Evolutionary conservation across 2,797 vertebrate genomes (phyloP), one percentile per base, ranked within the genome.

Genomic region (Enteromius afrohamiltoni): DNA sequence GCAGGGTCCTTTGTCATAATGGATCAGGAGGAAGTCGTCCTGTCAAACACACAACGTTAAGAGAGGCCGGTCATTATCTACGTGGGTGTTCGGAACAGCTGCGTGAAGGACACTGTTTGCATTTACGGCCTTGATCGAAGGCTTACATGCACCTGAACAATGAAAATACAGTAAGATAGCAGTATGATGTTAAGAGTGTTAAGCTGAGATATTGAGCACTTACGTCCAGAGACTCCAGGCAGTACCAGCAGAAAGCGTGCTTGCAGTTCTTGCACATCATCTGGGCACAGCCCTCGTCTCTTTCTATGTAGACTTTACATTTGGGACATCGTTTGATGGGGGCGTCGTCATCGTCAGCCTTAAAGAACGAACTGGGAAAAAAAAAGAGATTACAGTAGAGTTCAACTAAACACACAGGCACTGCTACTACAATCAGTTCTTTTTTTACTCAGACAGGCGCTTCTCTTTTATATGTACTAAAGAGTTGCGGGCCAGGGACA

Each of bases 221-320:
- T 93, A 99, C 98, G 70, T 99, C 98, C 87, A 99, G 95, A 16
- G 98, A 99, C 89, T 99, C 97, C 91, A 99, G 94, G 88, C 98
- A 99, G 94, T 99, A 98, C 98, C 98, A 99, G 94, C 98, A 99
- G 95, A 99, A 99, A 86, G 98, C 97, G 4, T 99, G 98, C 86
- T 98, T 99, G 94, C 98, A 99, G 92, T 96, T 99, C 93, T 97
- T 99, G 89, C 98, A 99, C 98, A 99, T 99, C 98, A 99, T 99
- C 91, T 99, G 98, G 0, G 98, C 98, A 8, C 98, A 99, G 78
- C 98, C 98, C 85, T 99, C 98, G 17, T 99, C 97, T 68, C 98
- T 93, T 91, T 99, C 98, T 10, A 99, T 99, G 94, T 98, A 98
- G 85, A 99, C 97, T 93, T 97, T 97, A 93, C 98, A 99, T 91